Conservation (phyloP, 2,113 vertebrate genomes). For the Loxodonta africana region DNA sequence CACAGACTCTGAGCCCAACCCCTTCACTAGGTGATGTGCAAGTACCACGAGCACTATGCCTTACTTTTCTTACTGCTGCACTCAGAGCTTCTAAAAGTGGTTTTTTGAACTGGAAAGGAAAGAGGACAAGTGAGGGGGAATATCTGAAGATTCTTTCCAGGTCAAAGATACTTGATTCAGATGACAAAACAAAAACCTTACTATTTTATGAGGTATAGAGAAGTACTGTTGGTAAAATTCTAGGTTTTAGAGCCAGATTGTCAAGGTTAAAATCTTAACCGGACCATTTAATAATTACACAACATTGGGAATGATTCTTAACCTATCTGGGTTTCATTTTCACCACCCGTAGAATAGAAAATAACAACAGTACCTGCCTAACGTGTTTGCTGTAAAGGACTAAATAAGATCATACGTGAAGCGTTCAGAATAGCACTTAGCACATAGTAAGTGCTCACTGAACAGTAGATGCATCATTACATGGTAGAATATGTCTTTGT, state of each 20-base stretch:
- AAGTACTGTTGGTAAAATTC: neutral
- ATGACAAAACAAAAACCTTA: neutral
- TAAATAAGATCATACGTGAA: neutral
- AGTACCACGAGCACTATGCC: neutral
- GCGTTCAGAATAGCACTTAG: neutral
- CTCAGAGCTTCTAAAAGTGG: neutral
- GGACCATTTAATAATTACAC: neutral
- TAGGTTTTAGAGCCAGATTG: neutral
- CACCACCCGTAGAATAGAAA: neutral
- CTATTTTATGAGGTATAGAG: too few species aligned
- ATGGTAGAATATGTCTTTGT: neutral
- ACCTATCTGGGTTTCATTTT: neutral
- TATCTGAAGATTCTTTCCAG: neutral
- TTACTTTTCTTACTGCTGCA: neutral
- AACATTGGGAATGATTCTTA: neutral
- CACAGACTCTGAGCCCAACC: too few species aligned
- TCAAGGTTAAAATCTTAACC: neutral
- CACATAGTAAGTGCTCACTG: neutral
- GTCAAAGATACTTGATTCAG: neutral
- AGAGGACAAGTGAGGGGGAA: too few species aligned
- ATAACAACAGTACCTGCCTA: neutral
- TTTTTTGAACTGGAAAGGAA: neutral
- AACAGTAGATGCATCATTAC: neutral
- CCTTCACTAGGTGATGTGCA: neutral
- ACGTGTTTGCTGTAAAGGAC: neutral